Conservation (phyloP, 1,140 invertebrate species). For the Eumaeus atala region DNA sequence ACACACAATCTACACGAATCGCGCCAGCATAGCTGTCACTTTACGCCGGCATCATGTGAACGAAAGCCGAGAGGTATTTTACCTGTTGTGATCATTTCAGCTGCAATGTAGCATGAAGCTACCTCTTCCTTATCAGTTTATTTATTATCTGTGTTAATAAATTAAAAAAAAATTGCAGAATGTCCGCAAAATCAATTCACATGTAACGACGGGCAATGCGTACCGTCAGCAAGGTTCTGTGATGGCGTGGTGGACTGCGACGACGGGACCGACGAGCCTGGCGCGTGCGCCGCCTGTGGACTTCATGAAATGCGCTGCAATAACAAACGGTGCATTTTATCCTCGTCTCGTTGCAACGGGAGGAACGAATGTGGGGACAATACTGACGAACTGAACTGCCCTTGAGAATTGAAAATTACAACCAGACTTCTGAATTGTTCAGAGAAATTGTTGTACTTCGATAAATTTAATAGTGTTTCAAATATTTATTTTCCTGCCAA, state of each 20-base stretch:
- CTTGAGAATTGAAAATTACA: slow-evolving; percentile 28
- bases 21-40: no score
- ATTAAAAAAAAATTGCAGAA: slow-evolving; percentile 37
- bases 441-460: not conserved
- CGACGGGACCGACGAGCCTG: slow-evolving; percentile 87
- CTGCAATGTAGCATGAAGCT: no score
- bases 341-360: slow-evolving; percentile 33
- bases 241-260: slow-evolving; percentile 88
- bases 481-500: not conserved
- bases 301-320: slow-evolving; percentile 62
- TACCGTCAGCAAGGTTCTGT: slow-evolving; percentile 86
- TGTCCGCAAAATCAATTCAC: slow-evolving; percentile 65
- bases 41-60: no score
- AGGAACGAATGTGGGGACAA: slow-evolving; percentile 38
- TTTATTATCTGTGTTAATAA: no score
- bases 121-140: no score
- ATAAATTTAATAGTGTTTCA: not conserved
- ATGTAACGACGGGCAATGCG: slow-evolving; percentile 81
- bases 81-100: no score
- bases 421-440: slow-evolving; percentile 1
- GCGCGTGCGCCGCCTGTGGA: slow-evolving; percentile 77
- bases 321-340: slow-evolving; percentile 78
- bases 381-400: slow-evolving; percentile 78
- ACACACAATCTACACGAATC: no score
- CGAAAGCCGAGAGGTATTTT: no score